Evolutionary conservation across 2,113 vertebrate species (phyloP), one percentile per base, ranked within the genome.

Genomic region (Elachura formosa): DNA sequence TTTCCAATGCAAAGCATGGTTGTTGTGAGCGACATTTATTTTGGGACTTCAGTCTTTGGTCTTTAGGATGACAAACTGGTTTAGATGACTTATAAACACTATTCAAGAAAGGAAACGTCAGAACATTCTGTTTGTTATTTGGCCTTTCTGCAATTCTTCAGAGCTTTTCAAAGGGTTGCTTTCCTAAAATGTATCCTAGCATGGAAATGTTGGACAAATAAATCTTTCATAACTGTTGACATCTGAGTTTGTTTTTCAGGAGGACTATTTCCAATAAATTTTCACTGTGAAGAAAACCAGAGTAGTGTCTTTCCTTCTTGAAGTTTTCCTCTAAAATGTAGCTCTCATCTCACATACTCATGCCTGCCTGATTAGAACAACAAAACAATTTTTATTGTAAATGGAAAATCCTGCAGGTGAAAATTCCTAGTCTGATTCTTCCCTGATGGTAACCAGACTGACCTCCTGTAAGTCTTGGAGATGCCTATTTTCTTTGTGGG

Each of bases 151-250:
- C 49, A 87, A 2, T 61, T 85, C 90, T 89, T 95, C 93, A 91
- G 77, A 95, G 78, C 49, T 75, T 95, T 91, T 89, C 38, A 63
- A n/a, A 85, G 52, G 4, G 12, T 26, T 75, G 52, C 80, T 87
- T 89, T 95, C 85, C 81, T 87, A 76, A 72, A 84, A 82, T 55
- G 52, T 71, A 82, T 87, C 69, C 48, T 94, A 84, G 54, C 66
- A 79, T 91, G 69, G 75, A 79, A 89, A 87, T 5, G 0, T 63
- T 84, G 63, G 20, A 82, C 74, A 94, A 94, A 82, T 91, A 75
- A 93, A 89, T 31, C 74, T 93, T 95, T 95, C 90, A 59, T 64
- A 95, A 79, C 78, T 96, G 95, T 91, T 87, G 94, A 49, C 90
- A 91, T 96, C 90, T 93, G 81, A 94, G 64, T 84, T 87, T 89